Evolutionary conservation across 2,113 vertebrate genomes (phyloP), one percentile per base, ranked within the genome.

Genomic region (Sterrhoptilus dennistouni): DNA sequence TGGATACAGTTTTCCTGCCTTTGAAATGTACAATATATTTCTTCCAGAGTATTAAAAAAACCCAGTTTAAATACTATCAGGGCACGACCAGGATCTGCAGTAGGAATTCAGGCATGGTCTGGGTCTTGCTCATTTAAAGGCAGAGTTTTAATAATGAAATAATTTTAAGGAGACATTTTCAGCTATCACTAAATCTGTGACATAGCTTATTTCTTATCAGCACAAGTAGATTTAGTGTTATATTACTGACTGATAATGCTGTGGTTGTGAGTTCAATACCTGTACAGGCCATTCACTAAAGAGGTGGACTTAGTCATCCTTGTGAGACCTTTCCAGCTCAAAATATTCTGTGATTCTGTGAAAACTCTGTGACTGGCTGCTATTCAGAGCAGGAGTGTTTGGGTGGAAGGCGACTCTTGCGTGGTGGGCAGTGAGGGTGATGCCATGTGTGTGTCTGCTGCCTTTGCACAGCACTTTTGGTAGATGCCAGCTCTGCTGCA

Each of bases 371-470:
- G 5, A 4, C 14, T 28, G 52, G 60, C 24, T 61, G 45, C 28
- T 24, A 1, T 5, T 42, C 27, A 17, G 69, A 52, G 36, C 45
- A 65, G 75, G 38, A 54, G 9, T 5, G 4, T 24, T 53, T 1
- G 8, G 68, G 42, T 59, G 47, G 63, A 49, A 72, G 28, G 57
- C 0, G 0, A 10, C 31, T 83, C 52, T 49, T 22, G 25, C 1
- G 0, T 20, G 71, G 12, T 28, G 25, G 5, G 31, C 0, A 2
- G 9, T 24, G 38, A 54, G 25, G 9, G 36, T 35, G 38, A 47
- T 0, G 0, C 25, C 1, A 0, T 8, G 23, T 2, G 1, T 12
- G 25, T 16, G 17, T 54, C 64, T 59, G 4, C 42, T 50, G 44
- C 40, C 54, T 77, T 72, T 59, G 24, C 49, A 18, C 24, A n/a